Base-by-base conservation (phyloP, 2,888 invertebrate genomes). In the Thyatira batis region DNA sequence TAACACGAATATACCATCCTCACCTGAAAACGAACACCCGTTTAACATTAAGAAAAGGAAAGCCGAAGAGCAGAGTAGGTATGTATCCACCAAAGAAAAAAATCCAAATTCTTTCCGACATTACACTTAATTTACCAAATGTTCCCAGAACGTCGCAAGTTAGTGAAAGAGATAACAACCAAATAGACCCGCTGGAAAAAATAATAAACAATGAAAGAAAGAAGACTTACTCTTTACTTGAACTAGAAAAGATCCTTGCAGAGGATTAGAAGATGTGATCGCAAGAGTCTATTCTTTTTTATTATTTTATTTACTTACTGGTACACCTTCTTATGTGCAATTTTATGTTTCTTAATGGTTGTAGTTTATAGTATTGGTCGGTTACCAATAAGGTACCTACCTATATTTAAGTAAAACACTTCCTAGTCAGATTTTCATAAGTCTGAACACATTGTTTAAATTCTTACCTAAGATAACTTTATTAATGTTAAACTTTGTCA, bases 31-130 rank as follows among this genome's bases (percentile, higher is more conserved):
- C 54, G 46, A 52, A 54, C 54, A 58, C 49, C 53, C 53, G 46
- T 46, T 17, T 58, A 54, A 55, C 52, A 59, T 54, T 54, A 56
- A 50, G 54, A 59, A 59, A 57, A 57, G 52, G 57, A 60, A 57
- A 55, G 49, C 60, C 20, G 57, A 57, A 57, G 57, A 60, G 54
- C 60, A 53, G 55, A 0, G 1, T 57, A 54, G 54, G 60, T 57
- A 54, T 55, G 60, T 55, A 20, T 54, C 58, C 58, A 58, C 54
- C 61, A 55, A 59, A 61, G 53, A 61, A 58, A 61, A 60, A 58
- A 58, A 61, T 53, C 48, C 25, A 58, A 61, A 52, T 61, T 57
- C 61, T 61, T 58, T 58, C 58, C 39, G 57, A 61, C 52, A 56
- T 57, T 57, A 54, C 54, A 61, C 51, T 58, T 11, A 55, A 58